These are phyloP conservation scores for Sturnus vulgaris DNA, from an alignment of 2,113 vertebrate species.

Conservation along the genomic window DNA sequence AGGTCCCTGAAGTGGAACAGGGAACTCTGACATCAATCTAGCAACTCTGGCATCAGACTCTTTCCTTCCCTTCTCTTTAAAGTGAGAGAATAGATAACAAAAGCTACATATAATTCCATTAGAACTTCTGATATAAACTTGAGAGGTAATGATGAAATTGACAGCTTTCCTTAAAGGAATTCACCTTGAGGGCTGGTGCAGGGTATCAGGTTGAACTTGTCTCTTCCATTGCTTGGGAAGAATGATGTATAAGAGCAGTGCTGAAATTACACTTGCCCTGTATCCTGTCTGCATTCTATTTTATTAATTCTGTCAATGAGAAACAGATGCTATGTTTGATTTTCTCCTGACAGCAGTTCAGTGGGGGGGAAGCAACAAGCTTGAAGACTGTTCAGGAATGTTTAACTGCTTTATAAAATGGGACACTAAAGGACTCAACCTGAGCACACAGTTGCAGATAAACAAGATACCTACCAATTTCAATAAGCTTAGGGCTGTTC, in stretches of 20 bases:
- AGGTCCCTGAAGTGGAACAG: background rate
- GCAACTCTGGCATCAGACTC: background rate
- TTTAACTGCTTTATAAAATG: background rate
- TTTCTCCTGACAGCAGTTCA: background rate
- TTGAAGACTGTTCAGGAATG: background rate
- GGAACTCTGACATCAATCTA: background rate
- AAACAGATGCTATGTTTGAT: background rate
- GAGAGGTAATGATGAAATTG: background rate
- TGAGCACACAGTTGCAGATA: background rate
- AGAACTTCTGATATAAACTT: background rate
- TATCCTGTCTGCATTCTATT: background rate
- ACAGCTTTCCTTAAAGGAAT: background rate
- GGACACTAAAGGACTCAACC: background rate
- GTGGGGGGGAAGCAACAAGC: background rate
- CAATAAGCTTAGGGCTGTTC: background rate
- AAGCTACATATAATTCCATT: background rate
- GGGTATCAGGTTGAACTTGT: background rate
- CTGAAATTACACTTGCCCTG: background rate
- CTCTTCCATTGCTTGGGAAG: background rate
- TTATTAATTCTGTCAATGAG: slow-evolving; percentile 26
- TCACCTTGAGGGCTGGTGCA: background rate
- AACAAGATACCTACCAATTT: background rate
- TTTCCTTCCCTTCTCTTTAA: background rate
- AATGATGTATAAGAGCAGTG: background rate
- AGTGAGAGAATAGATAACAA: background rate